phyloP scores from a whole-genome alignment of 2,113 vertebrate genomes.

The Cromileptes altivelis region DNA sequence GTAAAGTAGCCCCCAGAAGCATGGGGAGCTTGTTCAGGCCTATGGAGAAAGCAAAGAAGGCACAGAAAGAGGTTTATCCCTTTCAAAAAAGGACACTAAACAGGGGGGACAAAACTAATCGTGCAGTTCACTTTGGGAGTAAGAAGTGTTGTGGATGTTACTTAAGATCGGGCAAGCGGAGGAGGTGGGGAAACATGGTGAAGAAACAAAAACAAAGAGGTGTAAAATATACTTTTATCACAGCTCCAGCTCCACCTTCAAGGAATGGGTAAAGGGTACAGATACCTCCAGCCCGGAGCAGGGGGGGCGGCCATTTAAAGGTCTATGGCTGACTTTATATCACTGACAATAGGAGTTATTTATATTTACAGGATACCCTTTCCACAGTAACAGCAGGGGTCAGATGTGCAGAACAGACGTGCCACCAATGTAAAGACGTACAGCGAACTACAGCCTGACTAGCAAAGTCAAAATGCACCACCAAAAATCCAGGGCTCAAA shows the following conservation, averaged over 20 bases:
- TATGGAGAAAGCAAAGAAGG: slow-evolving; percentile 84
- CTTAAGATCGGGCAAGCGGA: slow-evolving; percentile 1
- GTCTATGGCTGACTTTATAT: no score
- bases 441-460: no score
- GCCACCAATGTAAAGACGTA: no score
- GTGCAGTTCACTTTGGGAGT: slow-evolving; percentile 82
- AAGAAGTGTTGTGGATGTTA: slow-evolving; percentile 70
- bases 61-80: slow-evolving; percentile 75
- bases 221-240: slow-evolving; percentile 9
- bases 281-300: no score
- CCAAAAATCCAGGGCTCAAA: no score
- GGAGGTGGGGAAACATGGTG: background rate
- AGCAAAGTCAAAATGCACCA: no score
- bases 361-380: no score
- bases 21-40: slow-evolving; percentile 86
- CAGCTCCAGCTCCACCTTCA: background rate
- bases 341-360: no score
- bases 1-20: slow-evolving; percentile 87
- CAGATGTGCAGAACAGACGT: no score
- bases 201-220: background rate
- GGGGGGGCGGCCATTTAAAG: no score
- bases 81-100: slow-evolving; percentile 27
- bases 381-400: no score
- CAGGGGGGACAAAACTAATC: slow-evolving; percentile 46
- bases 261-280: no score